Base-by-base conservation (phyloP, 2,797 vertebrate species). In the Lagodon rhomboides region DNA sequence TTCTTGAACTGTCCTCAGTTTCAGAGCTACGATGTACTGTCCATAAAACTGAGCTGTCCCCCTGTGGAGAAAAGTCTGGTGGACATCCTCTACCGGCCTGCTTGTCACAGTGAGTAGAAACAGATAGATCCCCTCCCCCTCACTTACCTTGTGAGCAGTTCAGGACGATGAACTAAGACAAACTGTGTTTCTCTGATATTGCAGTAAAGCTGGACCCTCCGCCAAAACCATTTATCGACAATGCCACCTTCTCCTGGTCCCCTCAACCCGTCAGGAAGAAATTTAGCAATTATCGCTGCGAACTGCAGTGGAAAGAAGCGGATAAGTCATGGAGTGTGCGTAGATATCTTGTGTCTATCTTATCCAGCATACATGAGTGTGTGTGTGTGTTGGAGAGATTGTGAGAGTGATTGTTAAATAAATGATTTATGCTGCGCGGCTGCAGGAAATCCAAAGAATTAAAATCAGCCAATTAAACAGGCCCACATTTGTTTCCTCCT, bases 151-250 rank as follows among this genome's bases (percentile, higher is more conserved):
- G 18, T 22, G 17, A 49, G 8, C 17, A 64, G 1, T 18, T 44
- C 17, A 10, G 8, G 1, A 9, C 11, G 16, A 22, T 47, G 46
- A 64, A 34, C 43, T 41, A 3, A 60, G 65, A 16, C 17, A 20
- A 22, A 34, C 1, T 34, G 0, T 27, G 44, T 81, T 13, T 34
- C 9, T 34, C 34, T 34, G 34, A 8, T 62, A 38, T 59, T 79
- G 12, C 81, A 94, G 93, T 93, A 54, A 94, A 91, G 62, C 27
- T 89, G 67, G 44, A 79, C 23, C 84, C 82, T n/a, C 90, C 91
- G 0, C n/a, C 13, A 16, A 56, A 49, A 49, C 91, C 84, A 0
- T 0, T 7, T 0, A 5, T 92, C 64, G 87, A 4, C 43, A 44
- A 89, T 0, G 88, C 81, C 59, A 78, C 20, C 0, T 8, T 91